Percentiles rank a stretch among this genome's conserved stretches.
Evolutionary conservation across 2,113 vertebrate genomes (phyloP).

Genomic region (Lichenostomus cassidix): DNA sequence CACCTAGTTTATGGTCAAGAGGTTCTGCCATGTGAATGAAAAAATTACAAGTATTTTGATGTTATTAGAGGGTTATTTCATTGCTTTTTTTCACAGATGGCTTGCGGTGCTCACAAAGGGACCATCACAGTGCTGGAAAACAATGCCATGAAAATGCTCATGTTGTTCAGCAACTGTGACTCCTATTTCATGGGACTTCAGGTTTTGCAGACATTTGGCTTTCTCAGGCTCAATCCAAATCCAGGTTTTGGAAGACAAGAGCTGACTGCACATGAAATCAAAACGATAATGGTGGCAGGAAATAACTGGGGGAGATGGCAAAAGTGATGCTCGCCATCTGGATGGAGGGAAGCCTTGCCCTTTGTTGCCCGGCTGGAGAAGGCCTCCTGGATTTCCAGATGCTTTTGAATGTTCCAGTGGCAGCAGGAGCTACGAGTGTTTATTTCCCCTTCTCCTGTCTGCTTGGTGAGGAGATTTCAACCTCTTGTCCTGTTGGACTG

Average conservation of each 20-base stretch:
- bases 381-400: constrained; percentile 64
- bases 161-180: constrained; percentile 36
- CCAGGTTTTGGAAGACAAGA: constrained; percentile 41
- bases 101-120: background rate
- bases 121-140: background rate
- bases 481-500: constrained; percentile 68
- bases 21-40: background rate
- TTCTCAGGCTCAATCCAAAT: constrained; percentile 38
- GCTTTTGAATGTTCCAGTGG: constrained; percentile 51
- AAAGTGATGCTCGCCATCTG: constrained; percentile 10
- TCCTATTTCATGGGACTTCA: constrained; percentile 50
- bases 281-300: constrained; percentile 9
- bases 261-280: constrained; percentile 36
- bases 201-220: constrained; percentile 59
- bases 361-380: constrained; percentile 47
- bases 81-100: background rate
- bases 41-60: background rate
- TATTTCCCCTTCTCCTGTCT: constrained; percentile 61
- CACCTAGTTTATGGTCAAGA: background rate
- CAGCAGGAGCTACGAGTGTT: constrained; percentile 53
- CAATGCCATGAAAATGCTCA: background rate
- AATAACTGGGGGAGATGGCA: constrained; percentile 43
- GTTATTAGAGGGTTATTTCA: constrained; percentile 3
- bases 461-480: constrained; percentile 65
- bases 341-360: constrained; percentile 32